Evolutionary conservation across 2,888 invertebrate species (phyloP), one percentile per base, ranked within the genome.

Genomic region (Sarcophaga carnaria): DNA sequence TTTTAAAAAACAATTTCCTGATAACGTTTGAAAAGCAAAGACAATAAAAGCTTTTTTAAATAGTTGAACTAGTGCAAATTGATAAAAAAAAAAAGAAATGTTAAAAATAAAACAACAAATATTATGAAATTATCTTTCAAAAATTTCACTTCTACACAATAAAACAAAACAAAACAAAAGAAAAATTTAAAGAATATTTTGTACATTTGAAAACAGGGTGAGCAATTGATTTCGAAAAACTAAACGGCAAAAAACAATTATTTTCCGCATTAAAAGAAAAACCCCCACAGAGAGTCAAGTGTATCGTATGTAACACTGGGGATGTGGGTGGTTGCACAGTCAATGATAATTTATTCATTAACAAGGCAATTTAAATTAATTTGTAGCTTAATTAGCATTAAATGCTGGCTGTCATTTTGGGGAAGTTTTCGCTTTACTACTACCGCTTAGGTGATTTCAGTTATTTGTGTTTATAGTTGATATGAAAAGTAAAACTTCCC

Each of bases 51-150:
- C 63, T 60, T 47, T 70, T 54, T 70, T 54, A 22, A 60, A 60
- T 17, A 69, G 45, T 54, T 45, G 54, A 71, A 72, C 17, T 59
- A 71, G 79, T 64, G 71, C 64, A 59, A 71, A 71, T 63, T 49
- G 10, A 54, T 62, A 60, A 60, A 0, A 67, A 60, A 0, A 67
- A n/a, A n/a, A 37, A 8, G 14, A 59, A 49, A 54, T 49, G 62
- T 6, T 6, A 45, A 71, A 67, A n/a, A 66, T 14, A 79, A 64
- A 59, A 49, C 8, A 54, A 66, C 64, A 75, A 14, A 11, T 20
- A 12, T 12, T 66, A 37, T 22, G 27, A 37, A 66, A 10, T 66
- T 12, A 49, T 2, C n/a, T 14, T 4, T 22, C 12, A 49, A 8
- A 49, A 49, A 11, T 12, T 14, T 11, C 14, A 49, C 3, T 49